Evolutionary conservation across 2,797 vertebrate species (phyloP).

Genomic region (Acanthurus lineatus): DNA sequence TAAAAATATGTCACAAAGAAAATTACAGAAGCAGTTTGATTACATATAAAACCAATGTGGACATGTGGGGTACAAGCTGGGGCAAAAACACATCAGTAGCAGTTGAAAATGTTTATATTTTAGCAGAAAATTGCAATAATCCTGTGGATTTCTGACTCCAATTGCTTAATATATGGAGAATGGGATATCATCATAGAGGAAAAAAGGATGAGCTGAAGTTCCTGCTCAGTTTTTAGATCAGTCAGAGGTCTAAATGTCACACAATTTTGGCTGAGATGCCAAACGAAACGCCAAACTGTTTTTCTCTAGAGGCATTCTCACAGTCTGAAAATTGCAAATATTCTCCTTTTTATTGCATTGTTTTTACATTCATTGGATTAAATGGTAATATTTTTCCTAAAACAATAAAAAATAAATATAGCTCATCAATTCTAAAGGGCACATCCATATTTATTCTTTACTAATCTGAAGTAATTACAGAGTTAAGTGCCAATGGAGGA

Average conservation of each 20-base stretch:
- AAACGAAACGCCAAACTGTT: background rate
- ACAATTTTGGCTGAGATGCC: background rate
- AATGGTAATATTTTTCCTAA: background rate
- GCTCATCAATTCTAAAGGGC: background rate
- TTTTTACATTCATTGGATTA: background rate
- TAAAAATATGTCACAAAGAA: background rate
- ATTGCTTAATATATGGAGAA: background rate
- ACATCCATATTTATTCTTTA: background rate
- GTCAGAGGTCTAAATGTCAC: background rate
- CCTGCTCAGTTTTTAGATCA: background rate
- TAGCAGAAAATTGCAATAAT: background rate
- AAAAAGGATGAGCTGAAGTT: background rate
- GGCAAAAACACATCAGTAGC: background rate
- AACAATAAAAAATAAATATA: background rate
- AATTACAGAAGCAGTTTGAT: background rate
- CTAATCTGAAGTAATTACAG: constrained; percentile 7
- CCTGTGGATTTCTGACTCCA: background rate
- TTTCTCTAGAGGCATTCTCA: background rate
- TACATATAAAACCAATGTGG: constrained; percentile 2
- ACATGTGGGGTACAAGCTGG: background rate
- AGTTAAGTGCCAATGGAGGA: background rate
- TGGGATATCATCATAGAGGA: too few species aligned
- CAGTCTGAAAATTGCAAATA: background rate
- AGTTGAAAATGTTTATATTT: background rate
- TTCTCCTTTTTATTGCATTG: background rate